These are phyloP conservation scores for Eupleurogrammus muticus DNA, from an alignment of 2,797 vertebrate species.

Conservation along the genomic window DNA sequence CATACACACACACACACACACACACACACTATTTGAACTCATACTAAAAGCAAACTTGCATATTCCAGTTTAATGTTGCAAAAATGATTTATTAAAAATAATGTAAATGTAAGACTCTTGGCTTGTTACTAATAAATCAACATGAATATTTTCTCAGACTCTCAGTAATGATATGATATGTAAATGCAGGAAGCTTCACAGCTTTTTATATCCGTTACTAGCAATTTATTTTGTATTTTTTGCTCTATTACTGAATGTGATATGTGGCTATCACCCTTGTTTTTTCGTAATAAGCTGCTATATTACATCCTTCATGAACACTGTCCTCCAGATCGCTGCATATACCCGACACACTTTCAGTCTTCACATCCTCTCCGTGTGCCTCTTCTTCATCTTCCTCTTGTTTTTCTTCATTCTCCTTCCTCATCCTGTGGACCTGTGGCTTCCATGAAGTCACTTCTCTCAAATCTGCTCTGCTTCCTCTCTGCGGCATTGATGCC, in stretches of 20 bases:
- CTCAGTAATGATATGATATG: constrained; percentile 36
- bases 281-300: constrained; percentile 3
- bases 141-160: constrained; percentile 1
- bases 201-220: constrained; percentile 48
- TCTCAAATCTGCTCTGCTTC: constrained; percentile 20
- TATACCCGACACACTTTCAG: constrained; percentile 9
- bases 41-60: constrained; percentile 13
- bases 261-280: constrained; percentile 11
- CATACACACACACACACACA: no score
- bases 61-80: constrained; percentile 30
- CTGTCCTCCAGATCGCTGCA: constrained; percentile 16
- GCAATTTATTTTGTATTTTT: constrained; percentile 2
- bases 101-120: constrained; percentile 14
- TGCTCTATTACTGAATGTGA: constrained; percentile 10
- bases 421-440: constrained; percentile 40
- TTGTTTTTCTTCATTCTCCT: constrained; percentile 33
- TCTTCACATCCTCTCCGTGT: constrained; percentile 47
- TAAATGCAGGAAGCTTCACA: constrained; percentile 64
- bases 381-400: constrained; percentile 30
- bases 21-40: not conserved
- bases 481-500: constrained; percentile 10
- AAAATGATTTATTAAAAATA: constrained; percentile 37
- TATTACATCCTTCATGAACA: constrained; percentile 10
- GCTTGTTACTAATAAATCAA: not conserved
- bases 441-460: constrained; percentile 51